Base-by-base conservation (phyloP, 2,113 vertebrate species). In the Danionella cerebrum region DNA sequence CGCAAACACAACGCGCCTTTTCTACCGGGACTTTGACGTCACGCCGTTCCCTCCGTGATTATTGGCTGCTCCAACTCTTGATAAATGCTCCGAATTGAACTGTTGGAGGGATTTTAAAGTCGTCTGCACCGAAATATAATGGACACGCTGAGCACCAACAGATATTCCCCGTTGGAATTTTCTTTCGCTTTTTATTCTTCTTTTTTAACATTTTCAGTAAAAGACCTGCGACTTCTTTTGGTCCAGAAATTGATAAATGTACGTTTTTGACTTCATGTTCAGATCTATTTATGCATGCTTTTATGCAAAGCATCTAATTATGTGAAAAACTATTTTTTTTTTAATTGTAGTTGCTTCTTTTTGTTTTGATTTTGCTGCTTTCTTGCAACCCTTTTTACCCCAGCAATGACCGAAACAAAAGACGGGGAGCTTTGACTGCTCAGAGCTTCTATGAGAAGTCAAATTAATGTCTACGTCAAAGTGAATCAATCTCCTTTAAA, bases 21-120 rank as follows among this genome's bases (percentile, higher is more conserved):
- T 97, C 92, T 92, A 95, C 87, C 84, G 89, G 90, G 90, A 84
- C 84, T 81, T 82, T 89, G 89, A 92, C 91, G 92, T 96, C 94
- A 95, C 87, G 82, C 85, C 89, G 87, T 90, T 86, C 82, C 78
- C 52, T 31, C 79, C 80, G 66, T 83, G 82, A 81, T 85, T 86
- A 96, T 95, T 95, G 95, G 94, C 86, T 91, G 84, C 67, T 79
- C 75, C 80, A 88, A 80, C 72, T 79, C 79, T 77, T 79, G 21
- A 87, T 83, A 87, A 77, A 83, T 76, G 66, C 55, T 3, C 27
- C 5, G 50, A 29, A 25, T 45, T 27, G 47, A 53, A 41, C 16
- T 62, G 57, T 51, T 36, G 44, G 24, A 5, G 21, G 42, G 70
- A 70, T 65, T 67, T 57, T 35, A 84, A 29, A 21, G 21, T 60